These are phyloP conservation scores for Anguilla rostrata DNA, from an alignment of 2,113 vertebrate species.

Conservation along the genomic window DNA sequence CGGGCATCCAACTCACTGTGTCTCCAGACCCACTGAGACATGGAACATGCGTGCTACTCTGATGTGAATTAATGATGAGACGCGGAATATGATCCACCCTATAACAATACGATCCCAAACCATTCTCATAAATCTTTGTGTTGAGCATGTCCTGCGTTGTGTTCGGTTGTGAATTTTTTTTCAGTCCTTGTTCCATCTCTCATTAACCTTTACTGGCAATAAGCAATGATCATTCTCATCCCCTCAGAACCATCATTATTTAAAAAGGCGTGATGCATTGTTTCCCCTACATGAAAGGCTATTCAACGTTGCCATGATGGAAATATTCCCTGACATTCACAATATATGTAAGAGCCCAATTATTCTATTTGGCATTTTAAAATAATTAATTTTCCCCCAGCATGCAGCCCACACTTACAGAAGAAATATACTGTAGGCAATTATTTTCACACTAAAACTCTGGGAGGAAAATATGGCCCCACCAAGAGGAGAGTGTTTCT, in stretches of 20 bases:
- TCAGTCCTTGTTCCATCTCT: background rate
- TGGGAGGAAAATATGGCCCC: background rate
- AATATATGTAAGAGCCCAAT: background rate
- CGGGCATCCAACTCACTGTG: background rate
- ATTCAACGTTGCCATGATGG: background rate
- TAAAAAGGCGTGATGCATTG: background rate
- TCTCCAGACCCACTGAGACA: background rate
- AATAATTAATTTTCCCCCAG: background rate
- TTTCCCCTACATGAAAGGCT: background rate
- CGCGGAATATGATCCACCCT: background rate
- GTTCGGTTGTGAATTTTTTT: background rate
- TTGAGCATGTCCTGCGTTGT: background rate
- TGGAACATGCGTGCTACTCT: background rate
- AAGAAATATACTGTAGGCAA: constrained; percentile 1
- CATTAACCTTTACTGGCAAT: background rate
- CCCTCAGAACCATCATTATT: background rate
- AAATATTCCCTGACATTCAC: background rate
- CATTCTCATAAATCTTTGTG: background rate
- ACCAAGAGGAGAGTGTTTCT: background rate
- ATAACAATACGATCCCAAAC: background rate
- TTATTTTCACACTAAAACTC: background rate
- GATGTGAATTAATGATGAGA: background rate
- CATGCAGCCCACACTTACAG: background rate
- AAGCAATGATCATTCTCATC: background rate
- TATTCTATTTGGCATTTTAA: background rate